Conservation (phyloP, 2,888 invertebrate genomes). For the Limnephilus rhombicus region DNA sequence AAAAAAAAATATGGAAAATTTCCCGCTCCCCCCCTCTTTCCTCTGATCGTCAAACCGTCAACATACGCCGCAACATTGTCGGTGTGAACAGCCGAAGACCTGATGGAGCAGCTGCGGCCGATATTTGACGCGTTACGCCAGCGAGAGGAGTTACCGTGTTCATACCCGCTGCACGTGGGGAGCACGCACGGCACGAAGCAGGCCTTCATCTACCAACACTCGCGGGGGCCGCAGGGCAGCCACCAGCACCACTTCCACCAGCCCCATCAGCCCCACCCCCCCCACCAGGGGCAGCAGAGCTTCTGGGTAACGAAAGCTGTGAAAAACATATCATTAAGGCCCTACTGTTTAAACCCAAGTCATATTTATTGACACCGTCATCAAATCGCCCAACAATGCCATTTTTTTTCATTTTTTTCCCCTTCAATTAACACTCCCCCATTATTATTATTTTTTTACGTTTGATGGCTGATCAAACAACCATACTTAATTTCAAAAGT, state of each 20-base stretch:
- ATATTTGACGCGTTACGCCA: slow-evolving; percentile 96
- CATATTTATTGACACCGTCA: not conserved
- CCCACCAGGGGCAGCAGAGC: slow-evolving; percentile 79
- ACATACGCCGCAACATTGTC: not conserved
- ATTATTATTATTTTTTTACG: not conserved
- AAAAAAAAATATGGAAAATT: not conserved
- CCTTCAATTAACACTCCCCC: not conserved
- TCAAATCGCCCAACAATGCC: not conserved
- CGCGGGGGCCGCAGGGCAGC: slow-evolving; percentile 79
- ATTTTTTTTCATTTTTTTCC: not conserved
- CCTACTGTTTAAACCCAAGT: not conserved
- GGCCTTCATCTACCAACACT: slow-evolving; percentile 80
- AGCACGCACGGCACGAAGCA: slow-evolving; percentile 81
- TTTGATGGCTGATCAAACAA: too few species aligned
- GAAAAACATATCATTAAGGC: slow-evolving; percentile 1
- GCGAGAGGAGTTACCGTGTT: slow-evolving; percentile 93
- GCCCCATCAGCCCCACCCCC: slow-evolving; percentile 77
- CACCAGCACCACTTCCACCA: slow-evolving; percentile 82
- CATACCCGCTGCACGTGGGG: slow-evolving; percentile 93
- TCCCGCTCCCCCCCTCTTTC: not conserved
- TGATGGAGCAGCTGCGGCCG: slow-evolving; percentile 96
- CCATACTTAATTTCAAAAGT: not conserved
- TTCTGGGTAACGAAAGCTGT: slow-evolving; percentile 80
- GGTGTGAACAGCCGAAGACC: slow-evolving; percentile 87
- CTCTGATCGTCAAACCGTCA: not conserved